phyloP scores from a whole-genome alignment of 2,113 vertebrate species.

The Melanerpes formicivorus region DNA sequence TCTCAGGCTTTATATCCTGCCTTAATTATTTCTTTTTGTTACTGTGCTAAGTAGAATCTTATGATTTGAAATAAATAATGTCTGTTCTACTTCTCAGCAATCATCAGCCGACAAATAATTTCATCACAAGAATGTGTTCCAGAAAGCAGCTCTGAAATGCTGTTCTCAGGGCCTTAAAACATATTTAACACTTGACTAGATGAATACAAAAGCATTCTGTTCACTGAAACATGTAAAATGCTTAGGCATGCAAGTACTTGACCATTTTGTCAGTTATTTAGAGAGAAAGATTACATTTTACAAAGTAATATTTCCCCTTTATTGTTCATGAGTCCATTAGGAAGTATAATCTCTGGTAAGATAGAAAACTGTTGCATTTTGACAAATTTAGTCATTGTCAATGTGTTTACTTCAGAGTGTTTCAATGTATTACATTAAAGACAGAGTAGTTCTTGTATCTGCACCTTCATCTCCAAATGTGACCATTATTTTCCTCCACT shows the following conservation, averaged over 20 bases:
- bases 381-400: neutral
- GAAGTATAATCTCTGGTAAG: neutral
- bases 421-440: neutral
- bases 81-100: conserved; percentile 27
- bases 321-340: neutral
- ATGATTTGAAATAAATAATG: conserved; percentile 24
- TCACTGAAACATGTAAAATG: conserved; percentile 58
- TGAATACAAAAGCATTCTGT: conserved; percentile 63
- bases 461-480: neutral
- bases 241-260: conserved; percentile 53
- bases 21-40: neutral
- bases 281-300: conserved; percentile 46
- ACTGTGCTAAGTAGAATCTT: neutral
- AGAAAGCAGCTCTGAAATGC: conserved; percentile 49
- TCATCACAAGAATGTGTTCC: conserved; percentile 57
- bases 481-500: neutral
- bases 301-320: conserved; percentile 4
- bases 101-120: conserved; percentile 59
- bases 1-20: conserved; percentile 3
- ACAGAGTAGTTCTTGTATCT: neutral
- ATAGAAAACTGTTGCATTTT: neutral
- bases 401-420: neutral
- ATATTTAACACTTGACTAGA: conserved; percentile 70
- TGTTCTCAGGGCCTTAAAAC: conserved; percentile 49
- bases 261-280: conserved; percentile 22